Conservation (phyloP, 2,113 vertebrate species). For the Caloenas nicobarica region DNA sequence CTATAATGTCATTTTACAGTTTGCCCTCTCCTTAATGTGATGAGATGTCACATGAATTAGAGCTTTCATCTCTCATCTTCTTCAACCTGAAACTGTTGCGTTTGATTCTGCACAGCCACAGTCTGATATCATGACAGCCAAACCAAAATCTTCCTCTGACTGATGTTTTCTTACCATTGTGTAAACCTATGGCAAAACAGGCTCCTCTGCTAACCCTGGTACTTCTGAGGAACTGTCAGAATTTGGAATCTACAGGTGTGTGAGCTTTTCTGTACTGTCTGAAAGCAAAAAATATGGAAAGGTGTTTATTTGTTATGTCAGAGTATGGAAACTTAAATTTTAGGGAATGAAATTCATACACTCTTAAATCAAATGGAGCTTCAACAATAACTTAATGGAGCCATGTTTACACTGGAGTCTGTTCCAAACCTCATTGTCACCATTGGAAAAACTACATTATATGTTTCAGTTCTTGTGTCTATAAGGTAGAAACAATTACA, state of each 20-base stretch:
- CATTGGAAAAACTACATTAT: not conserved
- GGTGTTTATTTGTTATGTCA: not conserved
- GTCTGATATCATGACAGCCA: not conserved
- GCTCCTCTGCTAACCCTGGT: not conserved
- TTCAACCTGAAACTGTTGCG: not conserved
- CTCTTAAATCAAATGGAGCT: not conserved
- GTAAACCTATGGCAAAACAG: not conserved
- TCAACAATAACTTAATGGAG: not conserved
- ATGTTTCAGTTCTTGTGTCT: not conserved
- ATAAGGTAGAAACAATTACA: not conserved
- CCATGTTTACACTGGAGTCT: not conserved
- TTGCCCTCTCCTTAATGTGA: not conserved
- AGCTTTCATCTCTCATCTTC: not conserved
- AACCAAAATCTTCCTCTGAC: not conserved
- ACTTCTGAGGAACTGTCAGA: not conserved
- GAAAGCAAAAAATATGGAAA: not conserved
- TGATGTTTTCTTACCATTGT: not conserved
- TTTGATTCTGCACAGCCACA: not conserved
- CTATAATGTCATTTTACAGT: not conserved
- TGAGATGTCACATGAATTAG: not conserved
- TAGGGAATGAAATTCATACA: not conserved
- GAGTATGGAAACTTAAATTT: not conserved
- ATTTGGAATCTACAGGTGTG: not conserved
- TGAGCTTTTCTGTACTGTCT: not conserved
- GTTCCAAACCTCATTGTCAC: not conserved